A percentile compares a stretch with the other conserved stretches of the same genome.
Conservation (phyloP, 1,140 invertebrate genomes). For the Drosophila bipectinata region DNA sequence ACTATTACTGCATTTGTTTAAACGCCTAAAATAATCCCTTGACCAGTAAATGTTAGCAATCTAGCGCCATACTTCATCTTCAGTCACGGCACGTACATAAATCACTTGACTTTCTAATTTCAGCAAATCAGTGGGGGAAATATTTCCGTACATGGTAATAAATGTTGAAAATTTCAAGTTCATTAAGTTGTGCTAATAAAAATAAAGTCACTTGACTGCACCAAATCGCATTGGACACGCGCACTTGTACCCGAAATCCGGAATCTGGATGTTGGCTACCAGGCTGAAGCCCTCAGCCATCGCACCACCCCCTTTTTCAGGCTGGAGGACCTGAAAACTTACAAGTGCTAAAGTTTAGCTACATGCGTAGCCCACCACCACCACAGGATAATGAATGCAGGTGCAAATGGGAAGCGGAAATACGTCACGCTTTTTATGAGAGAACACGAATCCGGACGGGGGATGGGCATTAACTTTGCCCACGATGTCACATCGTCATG, state of each 20-base stretch:
- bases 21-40: neutral
- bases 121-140: conserved; percentile 26
- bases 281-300: neutral
- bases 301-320: conserved; percentile 3
- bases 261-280: conserved; percentile 12
- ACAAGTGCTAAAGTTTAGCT: conserved; percentile 69
- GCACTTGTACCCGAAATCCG: conserved; percentile 59
- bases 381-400: conserved; percentile 76
- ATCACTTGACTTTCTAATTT: conserved; percentile 79
- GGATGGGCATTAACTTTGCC: conserved; percentile 28
- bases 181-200: conserved; percentile 83
- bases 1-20: too few species aligned
- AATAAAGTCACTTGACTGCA: conserved; percentile 80
- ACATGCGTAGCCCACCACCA: conserved; percentile 58
- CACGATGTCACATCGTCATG: conserved; percentile 49
- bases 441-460: neutral
- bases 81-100: conserved; percentile 67
- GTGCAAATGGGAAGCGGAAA: conserved; percentile 80
- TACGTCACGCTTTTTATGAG: conserved; percentile 72
- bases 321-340: conserved; percentile 59
- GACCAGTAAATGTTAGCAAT: neutral
- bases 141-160: conserved; percentile 54
- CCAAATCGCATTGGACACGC: conserved; percentile 75
- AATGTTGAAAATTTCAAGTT: conserved; percentile 78
- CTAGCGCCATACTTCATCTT: conserved; percentile 27